Percentiles rank a stretch among this genome's conserved stretches.
phyloP scores from a whole-genome alignment of 2,113 vertebrate species.

The Daboia siamensis region DNA sequence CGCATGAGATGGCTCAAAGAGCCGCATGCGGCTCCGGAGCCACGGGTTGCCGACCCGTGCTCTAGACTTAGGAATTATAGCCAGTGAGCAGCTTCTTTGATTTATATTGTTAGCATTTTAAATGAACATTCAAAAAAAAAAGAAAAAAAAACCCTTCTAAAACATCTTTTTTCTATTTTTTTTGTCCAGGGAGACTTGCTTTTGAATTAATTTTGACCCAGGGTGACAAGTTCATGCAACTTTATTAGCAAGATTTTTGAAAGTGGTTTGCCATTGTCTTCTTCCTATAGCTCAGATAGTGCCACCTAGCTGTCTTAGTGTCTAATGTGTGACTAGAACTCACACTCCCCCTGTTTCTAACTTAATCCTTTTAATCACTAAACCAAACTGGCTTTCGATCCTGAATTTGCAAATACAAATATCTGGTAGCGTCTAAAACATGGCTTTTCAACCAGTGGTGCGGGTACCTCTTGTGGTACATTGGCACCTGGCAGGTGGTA shows the following conservation, averaged over 20 bases:
- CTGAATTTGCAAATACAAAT: not conserved
- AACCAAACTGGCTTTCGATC: not conserved
- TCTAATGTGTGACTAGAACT: not conserved
- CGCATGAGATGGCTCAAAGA: too few species aligned
- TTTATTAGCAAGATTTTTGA: not conserved
- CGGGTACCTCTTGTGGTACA: too few species aligned
- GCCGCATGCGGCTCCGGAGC: too few species aligned
- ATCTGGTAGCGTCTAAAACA: not conserved
- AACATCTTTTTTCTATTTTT: not conserved
- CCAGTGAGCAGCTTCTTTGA: not conserved
- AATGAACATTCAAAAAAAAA: not conserved
- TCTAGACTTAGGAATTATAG: not conserved
- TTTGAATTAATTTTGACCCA: not conserved
- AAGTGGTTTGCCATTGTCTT: not conserved
- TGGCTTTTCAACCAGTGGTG: too few species aligned
- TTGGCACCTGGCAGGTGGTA: too few species aligned
- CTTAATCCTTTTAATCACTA: not conserved
- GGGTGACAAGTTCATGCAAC: not conserved
- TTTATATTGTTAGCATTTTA: not conserved
- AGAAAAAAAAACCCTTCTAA: not conserved
- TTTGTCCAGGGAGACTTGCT: not conserved
- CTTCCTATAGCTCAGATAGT: not conserved
- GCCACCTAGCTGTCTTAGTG: not conserved
- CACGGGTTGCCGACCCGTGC: too few species aligned
- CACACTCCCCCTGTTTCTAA: not conserved